Base-by-base conservation (phyloP, 2,113 vertebrate species). In the Phalacrocorax carbo region DNA sequence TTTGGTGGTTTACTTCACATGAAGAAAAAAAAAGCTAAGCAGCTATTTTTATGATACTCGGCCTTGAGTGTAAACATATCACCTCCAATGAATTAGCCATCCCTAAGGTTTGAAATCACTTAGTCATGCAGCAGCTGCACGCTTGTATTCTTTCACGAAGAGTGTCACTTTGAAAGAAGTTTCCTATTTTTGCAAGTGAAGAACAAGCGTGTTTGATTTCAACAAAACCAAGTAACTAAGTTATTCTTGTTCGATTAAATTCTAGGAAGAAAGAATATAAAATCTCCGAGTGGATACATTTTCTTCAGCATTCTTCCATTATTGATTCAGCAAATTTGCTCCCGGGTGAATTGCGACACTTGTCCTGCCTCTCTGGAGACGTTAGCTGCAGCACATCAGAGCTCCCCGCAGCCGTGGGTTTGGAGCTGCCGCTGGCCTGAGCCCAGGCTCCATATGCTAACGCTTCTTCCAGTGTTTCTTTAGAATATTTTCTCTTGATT, bases 131-230 rank as follows among this genome's bases (percentile, higher is more conserved):
- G 85, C 82, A 95, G 94, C 81, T 86, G 78, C 65, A 71, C 10
- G 20, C 60, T 58, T 16, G 51, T 38, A 7, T 58, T 73, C 54
- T 22, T 32, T 29, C 32, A 61, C 8, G 66, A 58, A 26, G 38
- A 72, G 38, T 27, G 27, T 71, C 78, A 58, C 72, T 84, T 72
- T 34, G 61, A 51, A 65, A 71, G 52, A 78, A 48, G 58, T 61
- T 86, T 71, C 87, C 48, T 84, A 61, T 92, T 78, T 86, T 82
- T 84, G 82, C 83, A 62, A 79, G 88, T 54, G 91, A 65, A 46
- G 88, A 96, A 77, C 42, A 26, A 58, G 38, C 32, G 23, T 22
- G 66, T 86, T 82, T 94, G 80, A 85, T 65, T 96, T 95, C 70
- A 78, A 40, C 23, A 86, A 49, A 49, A 87, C 34, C 75, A 42